Base-by-base conservation (phyloP, 2,797 vertebrate genomes). In the Manis crassicaudata region DNA sequence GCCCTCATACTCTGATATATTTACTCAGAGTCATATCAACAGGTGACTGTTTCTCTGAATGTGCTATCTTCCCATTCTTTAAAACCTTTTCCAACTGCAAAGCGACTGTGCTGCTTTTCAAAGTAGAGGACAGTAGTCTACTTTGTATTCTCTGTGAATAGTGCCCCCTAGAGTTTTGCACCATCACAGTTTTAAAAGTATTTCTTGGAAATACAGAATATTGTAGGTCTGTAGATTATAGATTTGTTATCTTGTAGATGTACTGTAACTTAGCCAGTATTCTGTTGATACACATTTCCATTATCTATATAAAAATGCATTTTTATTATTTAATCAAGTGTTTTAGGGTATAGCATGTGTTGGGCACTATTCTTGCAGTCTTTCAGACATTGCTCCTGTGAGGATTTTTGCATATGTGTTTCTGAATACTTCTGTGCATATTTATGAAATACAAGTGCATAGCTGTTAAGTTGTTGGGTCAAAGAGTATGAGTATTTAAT, bases 321-420 rank as follows among this genome's bases (percentile, higher is more conserved):
- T 72, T 90, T 91, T n/a, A 40, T 82, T 29, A 40, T 70, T 79
- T 56, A 40, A 77, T 70, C 65, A 87, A 87, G 54, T 92, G n/a
- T 56, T 84, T 92, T 52, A 52, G 20, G 54, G 56, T 40, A 60
- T 70, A 43, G 12, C n/a, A 8, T 93, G 58, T 62, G 56, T 72
- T 27, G 29, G 84, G 6, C 56, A 72, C 16, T 56, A 7, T 75
- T 56, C 37, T 94, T 83, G 37, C 50, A 50, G 58, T 76, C 27
- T 65, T 75, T 25, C 1, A 75, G n/a, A 35, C 29, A 17, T 65
- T 60, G 63, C 52, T 60, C 21, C 35, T 82, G 13, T 82, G 32
- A 82, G 43, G 37, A 88, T 46, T 68, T 89, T 92, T 88, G 73
- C 63, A 21, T 83, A 18, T 77, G 73, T 85, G 25, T 52, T 92